These are phyloP conservation scores for Diadegma fenestrale DNA, from an alignment of 2,888 invertebrate species.

Conservation along the genomic window DNA sequence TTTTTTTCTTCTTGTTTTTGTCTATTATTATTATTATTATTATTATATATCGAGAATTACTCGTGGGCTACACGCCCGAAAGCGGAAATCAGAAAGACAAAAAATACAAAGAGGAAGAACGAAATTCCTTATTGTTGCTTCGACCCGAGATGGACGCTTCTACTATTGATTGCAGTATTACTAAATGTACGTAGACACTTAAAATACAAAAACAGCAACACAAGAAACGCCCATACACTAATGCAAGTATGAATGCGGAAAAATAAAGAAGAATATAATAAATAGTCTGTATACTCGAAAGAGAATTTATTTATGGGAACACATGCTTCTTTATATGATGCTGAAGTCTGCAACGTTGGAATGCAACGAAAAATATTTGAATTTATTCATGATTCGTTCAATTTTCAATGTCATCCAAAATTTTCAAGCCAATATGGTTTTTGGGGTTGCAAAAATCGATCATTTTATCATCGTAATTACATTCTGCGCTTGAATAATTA, in stretches of 20 bases:
- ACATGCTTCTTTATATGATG: conserved; percentile 45
- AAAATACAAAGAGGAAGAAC: conserved; percentile 5
- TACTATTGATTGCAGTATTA: conserved; percentile 84
- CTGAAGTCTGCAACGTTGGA: no score
- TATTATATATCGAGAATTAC: conserved; percentile 48
- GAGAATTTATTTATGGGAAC: conserved; percentile 69
- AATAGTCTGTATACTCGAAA: conserved; percentile 57
- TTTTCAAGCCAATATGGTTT: no score
- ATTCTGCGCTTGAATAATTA: no score
- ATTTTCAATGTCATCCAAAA: no score
- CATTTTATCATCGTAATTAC: no score
- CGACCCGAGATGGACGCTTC: conserved; percentile 76
- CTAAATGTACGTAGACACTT: conserved; percentile 81
- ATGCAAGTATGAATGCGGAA: conserved; percentile 53
- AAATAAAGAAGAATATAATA: conserved; percentile 42
- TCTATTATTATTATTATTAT: conserved; percentile 46
- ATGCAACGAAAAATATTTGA: no score
- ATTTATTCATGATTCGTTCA: no score
- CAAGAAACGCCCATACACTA: conserved; percentile 45
- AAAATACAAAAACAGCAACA: conserved; percentile 33
- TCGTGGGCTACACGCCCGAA: neutral
- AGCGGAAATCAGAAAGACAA: conserved; percentile 30
- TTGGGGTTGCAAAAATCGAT: no score
- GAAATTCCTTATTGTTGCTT: conserved; percentile 66
- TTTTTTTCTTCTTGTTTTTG: conserved; percentile 40